Evolutionary conservation across 35 echinoderm and acorn worm genomes (phyloP).

Genomic region (Ophioderma brevispina): DNA sequence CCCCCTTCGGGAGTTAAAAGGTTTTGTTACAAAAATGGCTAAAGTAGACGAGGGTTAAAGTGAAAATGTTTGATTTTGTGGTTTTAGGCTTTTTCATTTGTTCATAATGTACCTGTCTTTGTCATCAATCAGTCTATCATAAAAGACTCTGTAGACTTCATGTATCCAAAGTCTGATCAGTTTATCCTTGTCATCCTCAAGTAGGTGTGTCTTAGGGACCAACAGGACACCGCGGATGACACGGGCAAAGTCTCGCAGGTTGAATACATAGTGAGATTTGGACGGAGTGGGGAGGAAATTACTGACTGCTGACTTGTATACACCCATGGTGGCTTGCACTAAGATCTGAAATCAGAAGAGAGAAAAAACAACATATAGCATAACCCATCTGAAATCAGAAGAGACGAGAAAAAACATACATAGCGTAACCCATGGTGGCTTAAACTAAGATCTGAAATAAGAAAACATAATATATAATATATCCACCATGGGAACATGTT

Average conservation of each 20-base stretch:
- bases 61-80: no score
- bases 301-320: slow-evolving; percentile 90
- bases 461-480: no score
- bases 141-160: slow-evolving; percentile 96
- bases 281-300: slow-evolving; percentile 96
- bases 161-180: slow-evolving; percentile 96
- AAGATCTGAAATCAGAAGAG: slow-evolving; percentile 66
- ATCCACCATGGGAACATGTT: no score
- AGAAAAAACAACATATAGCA: no score
- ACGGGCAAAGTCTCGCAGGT: slow-evolving; percentile 97
- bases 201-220: slow-evolving; percentile 64
- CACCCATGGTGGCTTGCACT: slow-evolving; percentile 92
- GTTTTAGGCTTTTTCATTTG: no score
- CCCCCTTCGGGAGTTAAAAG: no score
- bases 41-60: no score
- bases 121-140: slow-evolving; percentile 92
- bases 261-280: slow-evolving; percentile 99
- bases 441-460: no score
- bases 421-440: no score
- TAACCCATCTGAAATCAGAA: no score
- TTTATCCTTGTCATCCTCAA: slow-evolving; percentile 96
- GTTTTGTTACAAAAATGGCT: no score
- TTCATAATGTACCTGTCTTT: slow-evolving; percentile 89
- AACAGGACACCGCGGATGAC: slow-evolving; percentile 94
- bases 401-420: no score